Conservation (phyloP, 2,888 invertebrate species). For the Oeneis ivallda region DNA sequence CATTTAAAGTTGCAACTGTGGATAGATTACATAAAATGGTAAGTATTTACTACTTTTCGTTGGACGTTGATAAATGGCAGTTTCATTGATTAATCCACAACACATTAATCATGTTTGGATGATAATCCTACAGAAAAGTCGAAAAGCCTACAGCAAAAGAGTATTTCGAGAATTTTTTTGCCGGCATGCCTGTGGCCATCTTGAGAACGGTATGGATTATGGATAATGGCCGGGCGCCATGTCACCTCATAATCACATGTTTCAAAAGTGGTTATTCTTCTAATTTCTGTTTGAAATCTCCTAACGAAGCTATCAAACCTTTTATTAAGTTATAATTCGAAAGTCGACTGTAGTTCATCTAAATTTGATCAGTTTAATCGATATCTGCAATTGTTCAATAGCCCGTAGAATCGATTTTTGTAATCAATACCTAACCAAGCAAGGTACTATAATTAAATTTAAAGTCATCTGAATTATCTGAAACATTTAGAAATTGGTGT, state of each 20-base stretch:
- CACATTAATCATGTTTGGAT: not conserved
- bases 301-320: slow-evolving; percentile 14
- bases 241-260: slow-evolving; percentile 61
- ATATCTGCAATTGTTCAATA: too few relatives aligned
- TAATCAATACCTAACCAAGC: not conserved
- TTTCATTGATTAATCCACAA: not conserved
- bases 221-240: slow-evolving; percentile 69
- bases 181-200: slow-evolving; percentile 73
- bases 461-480: too few relatives aligned
- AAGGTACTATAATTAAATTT: not conserved
- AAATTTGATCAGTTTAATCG: too few relatives aligned
- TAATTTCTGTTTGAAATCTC: slow-evolving; percentile 2
- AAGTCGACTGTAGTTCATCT: not conserved
- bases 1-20: slow-evolving; percentile 40
- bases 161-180: slow-evolving; percentile 17
- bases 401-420: not conserved
- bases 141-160: not conserved
- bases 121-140: not conserved
- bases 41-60: slow-evolving; percentile 28
- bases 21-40: slow-evolving; percentile 48
- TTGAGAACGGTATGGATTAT: slow-evolving; percentile 51
- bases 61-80: not conserved
- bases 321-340: not conserved
- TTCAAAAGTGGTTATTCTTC: slow-evolving; percentile 26
- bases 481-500: not conserved